These are phyloP conservation scores for Vicugna pacos DNA, from an alignment of 2,113 vertebrate species.

Conservation along the genomic window DNA sequence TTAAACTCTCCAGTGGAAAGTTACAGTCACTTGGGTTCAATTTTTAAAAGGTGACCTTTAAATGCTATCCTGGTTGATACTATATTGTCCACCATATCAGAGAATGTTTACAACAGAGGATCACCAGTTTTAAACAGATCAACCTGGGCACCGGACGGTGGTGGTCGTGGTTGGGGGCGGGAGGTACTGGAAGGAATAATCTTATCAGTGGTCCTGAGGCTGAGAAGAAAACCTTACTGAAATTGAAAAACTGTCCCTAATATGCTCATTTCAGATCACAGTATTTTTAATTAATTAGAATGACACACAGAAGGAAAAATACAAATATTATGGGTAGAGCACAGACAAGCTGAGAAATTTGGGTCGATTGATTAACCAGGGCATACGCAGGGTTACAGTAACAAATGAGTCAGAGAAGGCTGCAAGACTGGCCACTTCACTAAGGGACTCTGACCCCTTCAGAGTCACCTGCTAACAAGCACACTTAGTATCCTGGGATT, in stretches of 20 bases:
- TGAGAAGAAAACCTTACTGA: slow-evolving; percentile 71
- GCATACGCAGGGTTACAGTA: accelerated
- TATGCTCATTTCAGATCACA: background rate
- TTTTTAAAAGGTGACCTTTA: slow-evolving; percentile 72
- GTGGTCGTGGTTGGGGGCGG: accelerated
- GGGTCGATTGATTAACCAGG: background rate
- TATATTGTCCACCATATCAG: slow-evolving; percentile 65
- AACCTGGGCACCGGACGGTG: slow-evolving; percentile 24
- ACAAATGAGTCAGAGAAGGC: background rate
- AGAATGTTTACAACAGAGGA: slow-evolving; percentile 75
- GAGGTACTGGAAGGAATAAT: background rate
- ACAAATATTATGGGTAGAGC: background rate
- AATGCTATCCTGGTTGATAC: slow-evolving; percentile 75
- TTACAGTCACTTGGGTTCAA: slow-evolving; percentile 79
- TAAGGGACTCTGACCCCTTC: background rate
- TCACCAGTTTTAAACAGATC: slow-evolving; percentile 73
- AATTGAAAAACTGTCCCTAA: slow-evolving; percentile 69
- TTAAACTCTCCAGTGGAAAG: slow-evolving; percentile 83
- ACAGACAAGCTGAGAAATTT: background rate
- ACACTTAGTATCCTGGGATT: background rate
- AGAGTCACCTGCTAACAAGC: background rate
- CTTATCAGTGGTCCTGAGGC: background rate
- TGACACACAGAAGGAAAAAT: slow-evolving; percentile 64
- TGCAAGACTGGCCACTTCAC: background rate
- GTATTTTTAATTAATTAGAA: slow-evolving; percentile 65